Base-by-base conservation (phyloP, 2,113 vertebrate genomes). In the Peromyscus maniculatus region DNA sequence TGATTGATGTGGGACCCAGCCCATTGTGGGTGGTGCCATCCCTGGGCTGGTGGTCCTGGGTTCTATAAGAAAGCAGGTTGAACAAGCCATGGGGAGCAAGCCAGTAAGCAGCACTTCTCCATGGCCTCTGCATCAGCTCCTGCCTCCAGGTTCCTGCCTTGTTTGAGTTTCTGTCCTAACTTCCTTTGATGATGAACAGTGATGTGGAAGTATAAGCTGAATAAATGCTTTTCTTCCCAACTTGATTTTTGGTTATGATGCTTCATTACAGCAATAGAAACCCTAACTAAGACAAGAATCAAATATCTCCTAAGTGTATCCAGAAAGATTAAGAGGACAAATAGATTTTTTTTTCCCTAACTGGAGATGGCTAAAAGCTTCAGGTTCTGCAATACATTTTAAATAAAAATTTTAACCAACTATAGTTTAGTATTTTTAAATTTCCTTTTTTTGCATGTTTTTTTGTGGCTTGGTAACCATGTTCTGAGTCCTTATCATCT, bases 401-500 rank as follows among this genome's bases (percentile, higher is more conserved):
- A 36, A 43, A 2, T 39, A 84, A 64, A 83, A n/a, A 62, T 17
- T 19, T n/a, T 79, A 31, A 52, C 31, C 26, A 31, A 69, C 11
- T 72, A 15, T 52, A 77, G 19, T 7, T 55, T 55, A 92, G 26
- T 24, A 11, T 31, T 17, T 55, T 71, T 6, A 22, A 22, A n/a
- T 89, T 4, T 64, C 4, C 7, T 8, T 16, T 64, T n/a, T n/a
- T 31, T 26, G 13, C 4, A 31, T 62, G 5, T 46, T 87, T 92
- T 92, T 79, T 26, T 24, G 16, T n/a, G 33, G 10, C 16, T 13
- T 11, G 55, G 22, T 5, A 24, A 3, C 19, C 19, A 3, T 3
- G 0, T 22, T n/a, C 2, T 46, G 19, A 33, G 43, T 28, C 9
- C 22, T 57, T 24, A 31, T 22, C 4, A 7, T 28, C 19, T 19